Evolutionary conservation across 1,140 invertebrate species (phyloP).

Genomic region (Nasonia vitripennis): DNA sequence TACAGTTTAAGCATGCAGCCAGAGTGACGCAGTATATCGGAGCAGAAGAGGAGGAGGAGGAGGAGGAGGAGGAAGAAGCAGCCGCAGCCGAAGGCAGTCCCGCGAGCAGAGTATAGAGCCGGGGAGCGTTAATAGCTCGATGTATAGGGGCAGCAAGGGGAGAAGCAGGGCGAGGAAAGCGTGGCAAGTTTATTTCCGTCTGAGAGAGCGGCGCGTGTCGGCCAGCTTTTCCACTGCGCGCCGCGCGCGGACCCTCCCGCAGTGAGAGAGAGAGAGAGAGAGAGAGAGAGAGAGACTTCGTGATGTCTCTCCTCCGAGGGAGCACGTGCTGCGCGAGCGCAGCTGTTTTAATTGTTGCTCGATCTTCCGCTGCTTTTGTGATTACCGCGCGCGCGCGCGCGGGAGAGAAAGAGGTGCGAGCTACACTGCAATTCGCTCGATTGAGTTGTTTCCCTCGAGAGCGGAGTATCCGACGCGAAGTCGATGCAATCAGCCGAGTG

Average conservation of each 20-base stretch:
- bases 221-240: not conserved
- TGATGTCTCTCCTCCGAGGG: not conserved
- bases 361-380: too few relatives aligned
- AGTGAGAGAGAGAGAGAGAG: not conserved
- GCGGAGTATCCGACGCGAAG: too few relatives aligned
- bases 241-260: not conserved
- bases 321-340: not conserved
- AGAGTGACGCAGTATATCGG: not conserved
- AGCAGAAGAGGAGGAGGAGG: not conserved
- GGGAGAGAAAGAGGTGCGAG: too few relatives aligned
- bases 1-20: not conserved
- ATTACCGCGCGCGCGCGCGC: too few relatives aligned
- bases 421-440: too few relatives aligned
- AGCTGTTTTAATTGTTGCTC: too few relatives aligned
- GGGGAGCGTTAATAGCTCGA: slow-evolving; percentile 39
- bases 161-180: slow-evolving; percentile 57
- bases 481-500: too few relatives aligned
- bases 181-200: slow-evolving; percentile 70
- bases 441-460: too few relatives aligned
- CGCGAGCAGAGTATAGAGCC: slow-evolving; percentile 43
- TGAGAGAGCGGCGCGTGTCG: slow-evolving; percentile 58
- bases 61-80: not conserved
- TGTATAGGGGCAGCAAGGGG: slow-evolving; percentile 30
- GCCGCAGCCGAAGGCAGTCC: not conserved
- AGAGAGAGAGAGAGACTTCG: not conserved